Evolutionary conservation across 2,888 invertebrate species (phyloP), one percentile per base, ranked within the genome.

Genomic region (Criorhina ranunculi): DNA sequence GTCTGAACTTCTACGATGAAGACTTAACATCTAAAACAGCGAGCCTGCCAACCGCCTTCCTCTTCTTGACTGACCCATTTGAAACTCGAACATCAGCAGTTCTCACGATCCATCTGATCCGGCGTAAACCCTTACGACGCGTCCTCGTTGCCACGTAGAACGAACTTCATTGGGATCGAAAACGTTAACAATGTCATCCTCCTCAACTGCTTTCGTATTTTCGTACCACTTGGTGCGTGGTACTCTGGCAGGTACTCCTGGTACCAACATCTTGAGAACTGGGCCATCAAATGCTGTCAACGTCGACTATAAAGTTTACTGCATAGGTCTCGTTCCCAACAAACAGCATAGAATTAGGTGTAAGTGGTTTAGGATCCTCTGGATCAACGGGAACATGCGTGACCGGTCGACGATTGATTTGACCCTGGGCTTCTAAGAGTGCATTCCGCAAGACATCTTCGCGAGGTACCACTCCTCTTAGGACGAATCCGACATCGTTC

Each of bases 291-390:
- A 12, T 66, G 66, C 12, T 66, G 49, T 0, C 37, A 24, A 8
- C 42, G 59, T 1, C 42, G 40, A 12, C 59, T 64, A 31, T 51
- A 66, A 9, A 51, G 46, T n/a, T 40, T 67, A n/a, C 42, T 67
- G 5, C 49, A 51, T 15, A n/a, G 37, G 12, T 66, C 51, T 11
- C 40, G 3, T 40, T n/a, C 0, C 40, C 40, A 5, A 40, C 40
- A 5, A 40, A 40, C 12, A 40, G n/a, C 40, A 40, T 40, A 5
- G 12, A 12, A 5, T 40, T 40, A 4, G 40, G 40, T 4, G 40
- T 40, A 12, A 40, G 12, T 5, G 40, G 40, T n/a, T 40, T 40
- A 12, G 62, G 33, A 4, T 62, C 62, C 17, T 62, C 62, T 9
- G 46, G 62, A 12, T 62, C 62, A 9, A 37, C 40, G 5, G 40